Conservation (phyloP, 92 coral and sea anemone genomes). For the Zoanthus gigantus region DNA sequence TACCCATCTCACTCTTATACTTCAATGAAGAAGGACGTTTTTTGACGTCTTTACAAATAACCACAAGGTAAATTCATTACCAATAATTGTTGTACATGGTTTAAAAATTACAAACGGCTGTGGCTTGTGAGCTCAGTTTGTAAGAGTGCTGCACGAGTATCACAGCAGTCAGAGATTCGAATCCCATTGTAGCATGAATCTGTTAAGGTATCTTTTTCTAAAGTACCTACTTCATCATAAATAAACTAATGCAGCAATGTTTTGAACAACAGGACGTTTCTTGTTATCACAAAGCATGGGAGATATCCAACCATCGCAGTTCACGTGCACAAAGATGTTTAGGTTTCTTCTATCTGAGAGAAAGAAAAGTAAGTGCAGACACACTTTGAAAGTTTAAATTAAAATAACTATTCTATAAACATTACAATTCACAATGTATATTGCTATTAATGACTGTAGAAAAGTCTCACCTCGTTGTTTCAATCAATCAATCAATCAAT, state of each 20-base stretch:
- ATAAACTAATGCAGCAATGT: background rate
- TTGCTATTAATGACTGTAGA: no score
- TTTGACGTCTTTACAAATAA: no score
- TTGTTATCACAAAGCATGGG: conserved; percentile 96
- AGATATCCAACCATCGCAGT: conserved; percentile 84
- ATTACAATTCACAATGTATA: background rate
- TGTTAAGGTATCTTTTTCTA: background rate
- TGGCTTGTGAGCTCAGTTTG: no score
- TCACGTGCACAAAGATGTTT: conserved; percentile 95
- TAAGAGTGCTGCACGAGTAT: no score
- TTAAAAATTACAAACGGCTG: no score
- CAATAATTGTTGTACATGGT: no score
- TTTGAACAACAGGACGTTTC: conserved; percentile 69
- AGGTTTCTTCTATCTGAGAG: conserved; percentile 83
- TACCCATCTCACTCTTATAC: no score
- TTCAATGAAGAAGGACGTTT: no score
- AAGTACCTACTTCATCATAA: background rate
- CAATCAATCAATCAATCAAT: background rate
- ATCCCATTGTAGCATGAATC: no score
- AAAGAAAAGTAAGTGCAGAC: conserved; percentile 66
- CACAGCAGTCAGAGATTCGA: no score
- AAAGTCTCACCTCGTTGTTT: background rate
- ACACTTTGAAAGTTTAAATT: background rate
- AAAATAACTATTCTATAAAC: background rate
- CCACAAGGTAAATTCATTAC: no score